Evolutionary conservation across 2,888 invertebrate species (phyloP), one percentile per base, ranked within the genome.

Genomic region (Dynastes hyllus): DNA sequence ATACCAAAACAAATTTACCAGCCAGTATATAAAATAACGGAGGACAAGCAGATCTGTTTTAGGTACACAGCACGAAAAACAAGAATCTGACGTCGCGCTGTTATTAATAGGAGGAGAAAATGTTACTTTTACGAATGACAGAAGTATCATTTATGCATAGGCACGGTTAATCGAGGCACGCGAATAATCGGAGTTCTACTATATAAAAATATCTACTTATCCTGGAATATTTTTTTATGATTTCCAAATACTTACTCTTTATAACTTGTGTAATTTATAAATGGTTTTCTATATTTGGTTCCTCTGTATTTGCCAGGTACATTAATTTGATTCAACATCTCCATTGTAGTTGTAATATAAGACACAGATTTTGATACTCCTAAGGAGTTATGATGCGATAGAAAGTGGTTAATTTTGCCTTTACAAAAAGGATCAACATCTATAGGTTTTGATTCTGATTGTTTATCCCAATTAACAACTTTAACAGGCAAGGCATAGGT

Each of bases 381-480:
- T 85, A 89, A 88, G 40, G 90, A 88, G 8, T 85, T 84, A 84
- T 92, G 91, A 3, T 91, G 91, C 80, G 91, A 90, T 4, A 90
- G 32, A 78, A 84, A 83, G 55, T 90, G 89, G 81, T 91, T 91
- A 82, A 90, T 89, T 27, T 90, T 85, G 9, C 84, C 84, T 80
- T 90, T 90, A 22, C 90, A 88, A 80, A 90, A 91, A 0, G 90
- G 89, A 81, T 91, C 89, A 81, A 90, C 90, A 83, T 92, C 91
- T 81, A 89, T 90, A 75, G 89, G 90, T 81, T 90, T 89, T 0
- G 89, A 89, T 82, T 89, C 88, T 32, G 86, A 84, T 8, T 86
- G 82, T 67, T 81, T 89, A 78, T 91, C 89, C 92, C 92, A 92
- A 80, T 90, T 86, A 73, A 89, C 88, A 29, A 90, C 88, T 87